Evolutionary conservation across 2,797 vertebrate species (phyloP), one percentile per base, ranked within the genome.

Genomic region (Rousettus madagascariensis): DNA sequence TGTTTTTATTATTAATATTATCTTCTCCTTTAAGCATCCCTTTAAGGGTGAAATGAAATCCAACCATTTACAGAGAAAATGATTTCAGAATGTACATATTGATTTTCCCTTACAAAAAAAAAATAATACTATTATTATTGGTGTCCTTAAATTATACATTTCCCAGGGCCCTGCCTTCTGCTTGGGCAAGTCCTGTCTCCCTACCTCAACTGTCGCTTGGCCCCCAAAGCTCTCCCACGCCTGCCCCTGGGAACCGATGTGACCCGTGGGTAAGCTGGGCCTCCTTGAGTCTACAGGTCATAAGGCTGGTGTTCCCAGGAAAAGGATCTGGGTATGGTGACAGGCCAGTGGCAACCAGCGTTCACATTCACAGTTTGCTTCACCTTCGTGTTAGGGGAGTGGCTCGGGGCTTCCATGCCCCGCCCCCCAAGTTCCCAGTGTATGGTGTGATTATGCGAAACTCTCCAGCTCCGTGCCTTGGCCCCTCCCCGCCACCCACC

Each of bases 51-150:
- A 98, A 99, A 98, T 98, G 98, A 99, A 99, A 98, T 98, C 97
- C 98, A 98, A 98, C 98, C 98, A 99, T 99, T 99, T 99, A 98
- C 98, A 98, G 98, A 99, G 98, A 98, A 98, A 99, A 98, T 98
- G 98, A 98, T 99, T 98, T 99, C 98, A 98, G 97, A 98, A 98
- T 98, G 98, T 98, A 98, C 98, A 98, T 97, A 98, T 97, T 98
- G 98, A 98, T 98, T 98, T 98, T 98, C 97, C 96, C 98, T 98
- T 98, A 98, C 97, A 98, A 98, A 98, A 97, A 98, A 97, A 98
- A 97, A 97, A 98, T 94, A 97, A 96, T 95, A 91, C 96, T 97
- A 94, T 97, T 98, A 98, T 97, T 98, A 92, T 92, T 85, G 96
- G 92, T 96, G 96, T 98, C 97, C 98, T 98, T 98, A 98, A 98